These are phyloP conservation scores for Ephialtes manifestator DNA, from an alignment of 2,888 invertebrate species.

Conservation along the genomic window DNA sequence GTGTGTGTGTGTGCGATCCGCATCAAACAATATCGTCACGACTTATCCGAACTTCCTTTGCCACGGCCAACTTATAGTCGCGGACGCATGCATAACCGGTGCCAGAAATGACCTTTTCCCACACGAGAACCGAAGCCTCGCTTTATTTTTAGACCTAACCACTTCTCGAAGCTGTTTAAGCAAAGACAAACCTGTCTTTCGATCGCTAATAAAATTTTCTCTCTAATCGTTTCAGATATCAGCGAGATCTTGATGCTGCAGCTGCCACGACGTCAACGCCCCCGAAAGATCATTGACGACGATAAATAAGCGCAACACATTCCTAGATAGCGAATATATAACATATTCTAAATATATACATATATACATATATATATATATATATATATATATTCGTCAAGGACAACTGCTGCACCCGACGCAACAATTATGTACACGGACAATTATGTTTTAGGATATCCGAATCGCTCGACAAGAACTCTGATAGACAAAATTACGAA, in stretches of 20 bases:
- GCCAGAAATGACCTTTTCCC: conserved; percentile 26
- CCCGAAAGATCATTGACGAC: conserved; percentile 72
- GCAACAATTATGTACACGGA: conserved; percentile 21
- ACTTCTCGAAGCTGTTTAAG: neutral
- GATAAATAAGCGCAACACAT: conserved; percentile 69
- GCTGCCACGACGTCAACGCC: conserved; percentile 43
- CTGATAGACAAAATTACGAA: neutral
- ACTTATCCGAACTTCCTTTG: neutral
- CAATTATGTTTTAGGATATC: conserved; percentile 13
- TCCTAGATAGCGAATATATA: conserved; percentile 72
- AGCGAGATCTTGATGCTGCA: conserved; percentile 75
- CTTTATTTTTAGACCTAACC: conserved; percentile 46
- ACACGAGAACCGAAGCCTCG: neutral
- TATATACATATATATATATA: too few species aligned
- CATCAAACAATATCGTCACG: conserved; percentile 19
- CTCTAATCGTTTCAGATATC: conserved; percentile 76
- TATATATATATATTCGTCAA: conserved; percentile 30
- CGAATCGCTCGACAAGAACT: conserved; percentile 15
- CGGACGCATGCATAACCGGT: neutral
- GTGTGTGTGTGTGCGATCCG: neutral
- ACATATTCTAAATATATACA: too few species aligned
- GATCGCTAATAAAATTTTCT: conserved; percentile 11
- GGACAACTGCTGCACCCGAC: conserved; percentile 18
- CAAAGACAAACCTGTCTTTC: too few species aligned
- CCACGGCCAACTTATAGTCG: conserved; percentile 10